phyloP scores from a whole-genome alignment of 2,797 vertebrate species.

The Crax fasciolata region DNA sequence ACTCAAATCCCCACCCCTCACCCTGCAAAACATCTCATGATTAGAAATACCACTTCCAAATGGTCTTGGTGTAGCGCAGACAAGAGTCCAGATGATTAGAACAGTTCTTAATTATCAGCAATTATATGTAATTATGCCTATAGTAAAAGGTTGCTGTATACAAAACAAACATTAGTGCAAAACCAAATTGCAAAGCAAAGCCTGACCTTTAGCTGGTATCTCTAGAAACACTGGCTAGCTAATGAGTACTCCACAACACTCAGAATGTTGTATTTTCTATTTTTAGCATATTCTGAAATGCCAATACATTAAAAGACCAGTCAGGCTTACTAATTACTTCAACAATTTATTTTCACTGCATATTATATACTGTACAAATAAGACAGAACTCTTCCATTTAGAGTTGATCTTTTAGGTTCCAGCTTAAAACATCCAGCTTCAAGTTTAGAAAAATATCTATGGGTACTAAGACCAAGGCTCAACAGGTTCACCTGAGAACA shows the following conservation, averaged over 20 bases:
- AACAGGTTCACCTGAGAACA: not conserved
- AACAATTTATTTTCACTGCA: not conserved
- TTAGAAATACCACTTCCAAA: not conserved
- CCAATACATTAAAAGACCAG: conserved; percentile 38
- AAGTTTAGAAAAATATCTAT: not conserved
- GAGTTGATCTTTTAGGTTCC: not conserved
- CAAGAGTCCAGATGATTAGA: not conserved
- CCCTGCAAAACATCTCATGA: not conserved
- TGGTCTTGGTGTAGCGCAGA: not conserved
- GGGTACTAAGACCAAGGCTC: not conserved
- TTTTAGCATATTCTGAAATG: conserved; percentile 19
- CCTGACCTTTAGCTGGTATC: conserved; percentile 56
- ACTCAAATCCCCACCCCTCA: not conserved
- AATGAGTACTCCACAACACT: not conserved
- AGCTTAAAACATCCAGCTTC: not conserved
- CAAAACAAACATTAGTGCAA: conserved; percentile 63
- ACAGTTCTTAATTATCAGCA: conserved; percentile 57
- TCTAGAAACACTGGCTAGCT: conserved; percentile 49
- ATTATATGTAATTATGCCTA: conserved; percentile 43
- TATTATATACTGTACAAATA: not conserved
- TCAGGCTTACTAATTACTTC: conserved; percentile 25
- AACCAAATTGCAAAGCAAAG: conserved; percentile 62
- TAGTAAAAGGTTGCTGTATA: conserved; percentile 50
- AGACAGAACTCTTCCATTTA: not conserved
- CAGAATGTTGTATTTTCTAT: conserved; percentile 34